These are phyloP conservation scores for Drosophila elegans DNA, from an alignment of 1,140 invertebrate genomes.

Conservation along the genomic window DNA sequence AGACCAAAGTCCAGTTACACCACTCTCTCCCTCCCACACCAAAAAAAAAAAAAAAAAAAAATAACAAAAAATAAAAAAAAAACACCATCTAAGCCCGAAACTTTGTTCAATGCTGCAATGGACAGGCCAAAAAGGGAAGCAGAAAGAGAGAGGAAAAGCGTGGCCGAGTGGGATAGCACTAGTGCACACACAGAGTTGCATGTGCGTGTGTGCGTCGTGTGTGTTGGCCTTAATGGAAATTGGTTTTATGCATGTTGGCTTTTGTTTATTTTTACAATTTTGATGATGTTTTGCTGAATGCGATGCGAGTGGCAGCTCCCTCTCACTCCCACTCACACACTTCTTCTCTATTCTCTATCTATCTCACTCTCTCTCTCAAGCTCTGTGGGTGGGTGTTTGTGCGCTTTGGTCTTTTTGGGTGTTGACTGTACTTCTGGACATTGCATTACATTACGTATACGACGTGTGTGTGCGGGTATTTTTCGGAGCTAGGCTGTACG, in stretches of 20 bases:
- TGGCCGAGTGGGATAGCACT: constrained; percentile 24
- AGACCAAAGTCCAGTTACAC: constrained; percentile 43
- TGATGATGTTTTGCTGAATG: constrained; percentile 83
- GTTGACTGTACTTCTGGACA: constrained; percentile 58
- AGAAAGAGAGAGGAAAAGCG: constrained; percentile 10
- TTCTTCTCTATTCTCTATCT: neutral
- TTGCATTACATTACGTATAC: constrained; percentile 44
- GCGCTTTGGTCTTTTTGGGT: constrained; percentile 44
- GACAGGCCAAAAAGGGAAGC: constrained; percentile 34
- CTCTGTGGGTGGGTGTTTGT: constrained; percentile 1
- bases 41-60: neutral
- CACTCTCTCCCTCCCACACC: neutral
- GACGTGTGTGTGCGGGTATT: constrained; percentile 6
- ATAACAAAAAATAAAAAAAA: constrained; percentile 12
- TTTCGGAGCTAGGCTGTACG: constrained; percentile 48
- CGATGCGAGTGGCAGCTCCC: constrained; percentile 73
- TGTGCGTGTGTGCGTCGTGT: constrained; percentile 51
- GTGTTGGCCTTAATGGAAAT: constrained; percentile 77
- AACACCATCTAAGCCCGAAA: constrained; percentile 43
- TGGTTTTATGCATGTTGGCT: constrained; percentile 83
- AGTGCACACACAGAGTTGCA: constrained; percentile 56
- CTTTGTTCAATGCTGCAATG: constrained; percentile 59
- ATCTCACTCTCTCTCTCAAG: neutral
- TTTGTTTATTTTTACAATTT: constrained; percentile 84
- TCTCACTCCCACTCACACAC: constrained; percentile 40